Percentiles rank a stretch among this genome's conserved stretches.
Evolutionary conservation across 2,113 vertebrate genomes (phyloP).

Genomic region (Austrofundulus limnaeus): DNA sequence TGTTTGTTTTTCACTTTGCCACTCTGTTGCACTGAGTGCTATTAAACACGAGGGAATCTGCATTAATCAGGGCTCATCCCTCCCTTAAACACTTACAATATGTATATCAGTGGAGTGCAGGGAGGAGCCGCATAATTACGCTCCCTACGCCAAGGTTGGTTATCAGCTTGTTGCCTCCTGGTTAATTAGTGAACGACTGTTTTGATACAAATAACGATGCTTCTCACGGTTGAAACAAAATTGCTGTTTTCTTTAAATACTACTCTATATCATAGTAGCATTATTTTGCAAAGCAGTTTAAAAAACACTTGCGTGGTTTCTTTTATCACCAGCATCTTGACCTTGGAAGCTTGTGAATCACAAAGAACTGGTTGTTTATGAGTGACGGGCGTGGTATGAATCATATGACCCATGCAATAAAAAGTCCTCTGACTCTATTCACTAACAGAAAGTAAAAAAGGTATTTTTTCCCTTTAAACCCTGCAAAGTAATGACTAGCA

Average conservation of each 20-base stretch:
- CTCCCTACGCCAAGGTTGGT: conserved; percentile 41
- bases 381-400: neutral
- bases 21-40: conserved; percentile 59
- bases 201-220: conserved; percentile 18
- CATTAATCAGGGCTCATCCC: conserved; percentile 66
- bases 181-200: conserved; percentile 31
- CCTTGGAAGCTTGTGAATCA: conserved; percentile 6
- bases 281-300: no score
- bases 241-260: neutral
- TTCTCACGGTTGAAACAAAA: neutral
- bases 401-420: conserved; percentile 2
- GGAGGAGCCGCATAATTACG: conserved; percentile 49
- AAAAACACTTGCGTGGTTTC: neutral
- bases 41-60: conserved; percentile 64
- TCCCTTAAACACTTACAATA: conserved; percentile 45
- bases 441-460: neutral
- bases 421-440: neutral
- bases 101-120: conserved; percentile 29
- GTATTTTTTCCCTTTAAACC: conserved; percentile 8
- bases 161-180: conserved; percentile 51
- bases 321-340: neutral
- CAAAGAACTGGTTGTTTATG: neutral
- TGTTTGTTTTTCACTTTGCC: conserved; percentile 71
- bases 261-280: no score
- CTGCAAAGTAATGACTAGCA: conserved; percentile 13